Base-by-base conservation (phyloP, 2,888 invertebrate genomes). In the Andrena marginata region DNA sequence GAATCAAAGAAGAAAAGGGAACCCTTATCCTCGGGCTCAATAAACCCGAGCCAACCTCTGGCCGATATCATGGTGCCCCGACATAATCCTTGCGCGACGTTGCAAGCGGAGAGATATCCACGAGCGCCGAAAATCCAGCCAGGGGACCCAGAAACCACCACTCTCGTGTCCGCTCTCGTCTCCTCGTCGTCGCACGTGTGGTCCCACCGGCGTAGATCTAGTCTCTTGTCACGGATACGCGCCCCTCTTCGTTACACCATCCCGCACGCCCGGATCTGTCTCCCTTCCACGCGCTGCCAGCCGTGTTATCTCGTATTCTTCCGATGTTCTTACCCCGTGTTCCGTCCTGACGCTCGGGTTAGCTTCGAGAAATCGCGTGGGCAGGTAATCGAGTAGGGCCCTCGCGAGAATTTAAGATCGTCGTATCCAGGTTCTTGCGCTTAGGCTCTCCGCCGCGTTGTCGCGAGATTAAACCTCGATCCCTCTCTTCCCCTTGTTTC, bases 221-320 rank as follows among this genome's bases (percentile, higher is more conserved):
- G 91, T 91, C 90, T 91, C 91, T 90, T 92, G 92, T 92, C 92
- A 91, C 87, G 91, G 90, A 92, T 92, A 91, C 87, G 87, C 88
- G 81, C 75, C 65, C 73, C 76, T 89, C 85, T 77, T 76, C 82
- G 63, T 79, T 72, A 68, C 82, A 64, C 86, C 35, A 49, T 65
- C 31, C 51, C 23, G 51, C 2, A 16, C 75, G 54, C 26, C 49
- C 65, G 48, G 6, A 60, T 48, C 69, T 56, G 56, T 77, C 84
- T 75, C 62, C 23, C 56, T 80, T 74, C 77, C 70, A 62, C 77
- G 20, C 71, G 49, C 33, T 59, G 33, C 74, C 76, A 80, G 76
- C 73, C 81, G 77, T 84, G 89, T 88, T 89, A 88, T 88, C 88
- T 89, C 87, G 87, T 89, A 89, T 87, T 87, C 88, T 83, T 83